Evolutionary conservation across 2,888 invertebrate genomes (phyloP).

Genomic region (Phragmatobia fuliginosa): DNA sequence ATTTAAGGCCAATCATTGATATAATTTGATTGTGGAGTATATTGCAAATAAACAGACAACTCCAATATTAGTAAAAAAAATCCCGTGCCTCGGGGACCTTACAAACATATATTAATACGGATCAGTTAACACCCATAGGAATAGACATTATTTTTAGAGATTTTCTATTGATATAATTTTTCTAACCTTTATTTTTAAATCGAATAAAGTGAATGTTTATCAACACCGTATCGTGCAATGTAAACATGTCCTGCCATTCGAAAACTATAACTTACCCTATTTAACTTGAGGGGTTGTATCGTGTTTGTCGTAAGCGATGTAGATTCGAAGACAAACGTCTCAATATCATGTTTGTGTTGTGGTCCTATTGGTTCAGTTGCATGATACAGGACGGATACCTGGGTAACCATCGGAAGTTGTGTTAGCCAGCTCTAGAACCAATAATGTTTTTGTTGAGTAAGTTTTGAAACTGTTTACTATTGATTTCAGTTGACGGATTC

Average conservation of each 20-base stretch:
- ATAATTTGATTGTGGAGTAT: too few relatives aligned
- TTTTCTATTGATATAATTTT: neutral
- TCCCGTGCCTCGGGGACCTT: too few relatives aligned
- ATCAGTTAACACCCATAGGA: too few relatives aligned
- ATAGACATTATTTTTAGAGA: too few relatives aligned
- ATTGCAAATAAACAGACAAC: too few relatives aligned
- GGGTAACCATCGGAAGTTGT: slow-evolving; percentile 40
- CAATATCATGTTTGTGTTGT: slow-evolving; percentile 58
- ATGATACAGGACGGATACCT: slow-evolving; percentile 43
- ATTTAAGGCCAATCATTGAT: too few relatives aligned
- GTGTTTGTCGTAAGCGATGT: slow-evolving; percentile 59
- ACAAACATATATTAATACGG: too few relatives aligned
- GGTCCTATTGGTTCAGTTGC: slow-evolving; percentile 53
- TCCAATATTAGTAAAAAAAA: too few relatives aligned
- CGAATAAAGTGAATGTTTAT: neutral
- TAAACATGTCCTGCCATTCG: slow-evolving; percentile 14
- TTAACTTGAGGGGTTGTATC: slow-evolving; percentile 34
- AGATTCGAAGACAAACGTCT: slow-evolving; percentile 71
- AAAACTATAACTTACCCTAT: slow-evolving; percentile 30
- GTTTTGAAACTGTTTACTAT: slow-evolving; percentile 2
- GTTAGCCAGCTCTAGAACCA: slow-evolving; percentile 43
- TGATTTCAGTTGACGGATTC: neutral
- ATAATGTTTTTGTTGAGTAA: slow-evolving; percentile 34
- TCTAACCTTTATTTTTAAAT: neutral
- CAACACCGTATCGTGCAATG: slow-evolving; percentile 11